phyloP scores from a whole-genome alignment of 2,888 invertebrate genomes.

The Nomada flava region DNA sequence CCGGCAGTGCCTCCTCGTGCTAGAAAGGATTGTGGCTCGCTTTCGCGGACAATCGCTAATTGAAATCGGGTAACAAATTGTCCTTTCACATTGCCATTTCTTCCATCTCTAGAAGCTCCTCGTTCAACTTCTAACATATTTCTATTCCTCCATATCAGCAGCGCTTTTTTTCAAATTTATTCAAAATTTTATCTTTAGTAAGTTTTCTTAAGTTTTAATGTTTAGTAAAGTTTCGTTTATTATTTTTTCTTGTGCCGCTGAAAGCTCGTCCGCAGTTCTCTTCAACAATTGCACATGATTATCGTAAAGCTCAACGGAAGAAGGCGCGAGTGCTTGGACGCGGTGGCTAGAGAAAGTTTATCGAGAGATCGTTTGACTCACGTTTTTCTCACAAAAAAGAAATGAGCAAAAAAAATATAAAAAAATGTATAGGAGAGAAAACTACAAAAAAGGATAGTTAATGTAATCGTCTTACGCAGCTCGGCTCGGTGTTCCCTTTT shows the following conservation, averaged over 20 bases:
- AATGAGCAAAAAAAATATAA: neutral
- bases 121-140: too few relatives aligned
- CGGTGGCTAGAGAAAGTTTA: conserved; percentile 70
- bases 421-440: too few relatives aligned
- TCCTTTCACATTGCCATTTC: neutral
- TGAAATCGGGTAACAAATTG: conserved; percentile 1
- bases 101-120: neutral
- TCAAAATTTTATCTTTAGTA: too few relatives aligned
- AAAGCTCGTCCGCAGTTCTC: conserved; percentile 68
- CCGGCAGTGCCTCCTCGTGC: neutral
- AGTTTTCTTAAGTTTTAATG: too few relatives aligned
- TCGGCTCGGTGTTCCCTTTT: neutral
- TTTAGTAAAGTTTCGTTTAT: neutral
- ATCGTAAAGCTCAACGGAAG: conserved; percentile 63
- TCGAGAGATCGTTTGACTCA: conserved; percentile 22
- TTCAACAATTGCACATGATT: conserved; percentile 59
- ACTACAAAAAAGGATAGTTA: neutral
- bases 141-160: too few relatives aligned
- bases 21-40: conserved; percentile 39
- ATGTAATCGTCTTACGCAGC: neutral
- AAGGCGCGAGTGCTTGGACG: conserved; percentile 52
- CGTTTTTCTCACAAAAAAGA: neutral
- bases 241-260: neutral
- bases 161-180: neutral
- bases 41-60: conserved; percentile 40